Percentiles rank a stretch among this genome's conserved stretches.
These are phyloP conservation scores for Busseola fusca DNA, from an alignment of 2,888 invertebrate genomes.

Conservation along the genomic window DNA sequence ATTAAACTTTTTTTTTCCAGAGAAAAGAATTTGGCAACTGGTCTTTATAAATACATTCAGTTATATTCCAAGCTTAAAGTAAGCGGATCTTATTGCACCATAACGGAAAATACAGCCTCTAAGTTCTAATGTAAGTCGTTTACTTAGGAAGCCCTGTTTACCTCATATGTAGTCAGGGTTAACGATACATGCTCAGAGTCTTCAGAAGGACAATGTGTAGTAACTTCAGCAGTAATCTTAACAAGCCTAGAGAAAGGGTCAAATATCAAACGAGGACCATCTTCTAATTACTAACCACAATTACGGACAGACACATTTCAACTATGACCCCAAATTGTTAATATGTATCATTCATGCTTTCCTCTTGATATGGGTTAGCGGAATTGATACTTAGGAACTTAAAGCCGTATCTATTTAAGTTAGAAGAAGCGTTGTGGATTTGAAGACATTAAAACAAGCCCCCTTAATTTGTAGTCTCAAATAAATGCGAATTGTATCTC, in stretches of 20 bases:
- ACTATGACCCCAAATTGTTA: constrained; percentile 59
- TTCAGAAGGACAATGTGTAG: constrained; percentile 32
- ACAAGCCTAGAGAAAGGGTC: constrained; percentile 55
- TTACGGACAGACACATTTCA: constrained; percentile 53
- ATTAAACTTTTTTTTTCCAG: neutral
- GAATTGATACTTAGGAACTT: constrained; percentile 28
- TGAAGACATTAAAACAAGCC: neutral
- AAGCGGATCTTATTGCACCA: constrained; percentile 2
- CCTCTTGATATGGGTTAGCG: constrained; percentile 24
- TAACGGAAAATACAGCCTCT: constrained; percentile 4
- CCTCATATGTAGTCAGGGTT: constrained; percentile 37
- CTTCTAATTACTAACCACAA: constrained; percentile 59
- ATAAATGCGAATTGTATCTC: neutral
- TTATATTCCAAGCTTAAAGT: neutral
- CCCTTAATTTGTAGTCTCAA: neutral
- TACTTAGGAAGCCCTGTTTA: constrained; percentile 43
- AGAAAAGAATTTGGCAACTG: neutral
- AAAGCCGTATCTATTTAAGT: constrained; percentile 13
- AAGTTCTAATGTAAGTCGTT: constrained; percentile 36
- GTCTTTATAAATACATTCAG: neutral
- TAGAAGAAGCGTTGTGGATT: constrained; percentile 9
- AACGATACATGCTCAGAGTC: constrained; percentile 41
- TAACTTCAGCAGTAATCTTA: constrained; percentile 52
- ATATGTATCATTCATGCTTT: constrained; percentile 45
- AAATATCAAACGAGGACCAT: constrained; percentile 57